Base-by-base conservation (phyloP, 2,888 invertebrate species). In the Agelastica alni region DNA sequence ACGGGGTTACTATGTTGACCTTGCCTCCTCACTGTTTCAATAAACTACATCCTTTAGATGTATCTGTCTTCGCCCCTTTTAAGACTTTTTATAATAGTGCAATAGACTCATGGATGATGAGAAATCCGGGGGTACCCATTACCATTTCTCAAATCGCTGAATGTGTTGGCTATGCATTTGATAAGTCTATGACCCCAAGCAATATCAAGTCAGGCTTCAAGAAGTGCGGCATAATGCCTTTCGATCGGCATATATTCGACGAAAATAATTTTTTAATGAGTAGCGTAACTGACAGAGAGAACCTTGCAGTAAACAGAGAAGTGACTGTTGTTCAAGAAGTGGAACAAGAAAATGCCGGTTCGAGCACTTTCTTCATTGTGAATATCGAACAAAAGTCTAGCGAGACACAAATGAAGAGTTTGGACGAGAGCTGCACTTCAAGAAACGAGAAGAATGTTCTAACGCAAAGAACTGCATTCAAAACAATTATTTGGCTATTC, bases 11-110 rank as follows among this genome's bases (percentile, higher is more conserved):
- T 9, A 57, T 76, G 56, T 55, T 75, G 13, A 72, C 73, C 7
- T 66, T 77, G 32, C 75, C 73, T 17, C 73, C 74, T 14, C 75
- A 77, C 60, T 72, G 70, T 49, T 68, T 66, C 20, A 70, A 73
- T 49, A 75, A 70, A 55, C 47, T 75, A 32, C 76, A 77, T 54
- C 75, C 74, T 5, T 2, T 30, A 3, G 43, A 43, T 43, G 41
- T 65, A 16, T 22, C 59, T 9, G 59, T 69, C 5, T 71, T 59
- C 56, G 65, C 59, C 5, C 63, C 67, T 1, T 68, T 70, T 26
- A 66, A 70, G 53, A 56, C 57, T 18, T 60, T 48, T 53, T 68
- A 67, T 46, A 64, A 65, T 45, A 58, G 60, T 20, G 68, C 70
- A n/a, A 55, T 68, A 18, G 67, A 72, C 52, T 62, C 67, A 9